Evolutionary conservation across 1,140 invertebrate species (phyloP).

Genomic region (Phenacoccus solenopsis): DNA sequence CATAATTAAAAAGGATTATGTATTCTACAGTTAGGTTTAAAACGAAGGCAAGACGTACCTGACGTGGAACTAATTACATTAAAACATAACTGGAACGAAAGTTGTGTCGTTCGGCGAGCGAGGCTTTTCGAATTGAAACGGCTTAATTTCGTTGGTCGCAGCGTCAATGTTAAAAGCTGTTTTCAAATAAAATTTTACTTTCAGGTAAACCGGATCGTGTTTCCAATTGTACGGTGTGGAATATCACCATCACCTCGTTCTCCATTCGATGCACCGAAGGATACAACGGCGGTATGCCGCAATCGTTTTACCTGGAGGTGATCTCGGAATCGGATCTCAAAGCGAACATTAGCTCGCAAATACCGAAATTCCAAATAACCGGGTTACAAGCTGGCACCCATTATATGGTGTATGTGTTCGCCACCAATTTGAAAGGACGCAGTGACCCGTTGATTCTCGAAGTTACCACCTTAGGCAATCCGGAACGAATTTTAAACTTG

Average conservation of each 20-base stretch:
- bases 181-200: constrained; percentile 23
- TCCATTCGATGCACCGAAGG: constrained; percentile 68
- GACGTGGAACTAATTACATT: background rate
- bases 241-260: constrained; percentile 64
- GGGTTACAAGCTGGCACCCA: constrained; percentile 55
- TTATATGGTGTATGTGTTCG: constrained; percentile 64
- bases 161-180: too few relatives aligned
- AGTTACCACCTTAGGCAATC: constrained; percentile 64
- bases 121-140: too few relatives aligned
- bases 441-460: constrained; percentile 64
- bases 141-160: too few relatives aligned
- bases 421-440: constrained; percentile 73
- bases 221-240: constrained; percentile 74
- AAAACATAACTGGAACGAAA: background rate
- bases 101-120: too few relatives aligned
- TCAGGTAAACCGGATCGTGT: constrained; percentile 78
- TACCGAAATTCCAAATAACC: constrained; percentile 61
- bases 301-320: constrained; percentile 73
- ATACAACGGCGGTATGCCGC: constrained; percentile 76
- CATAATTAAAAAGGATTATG: background rate
- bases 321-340: constrained; percentile 46
- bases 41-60: background rate
- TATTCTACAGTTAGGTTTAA: background rate
- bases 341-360: constrained; percentile 56
- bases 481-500: constrained; percentile 42